Conservation (phyloP, 2,113 vertebrate genomes). For the Carassius carassius region DNA sequence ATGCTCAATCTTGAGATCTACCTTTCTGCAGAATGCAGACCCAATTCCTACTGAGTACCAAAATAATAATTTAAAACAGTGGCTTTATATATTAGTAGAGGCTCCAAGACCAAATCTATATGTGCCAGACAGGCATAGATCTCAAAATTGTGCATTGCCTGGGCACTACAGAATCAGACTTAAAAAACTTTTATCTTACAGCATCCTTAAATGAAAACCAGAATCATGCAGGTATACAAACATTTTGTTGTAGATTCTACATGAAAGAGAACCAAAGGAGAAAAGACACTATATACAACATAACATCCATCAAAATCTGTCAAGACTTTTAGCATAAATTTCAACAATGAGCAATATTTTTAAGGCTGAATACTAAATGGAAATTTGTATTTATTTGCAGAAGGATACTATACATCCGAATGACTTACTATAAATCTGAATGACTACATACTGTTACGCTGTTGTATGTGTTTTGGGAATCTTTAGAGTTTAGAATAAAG, state of each 20-base stretch:
- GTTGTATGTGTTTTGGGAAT: not conserved
- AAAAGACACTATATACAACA: constrained; percentile 24
- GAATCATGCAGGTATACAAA: not conserved
- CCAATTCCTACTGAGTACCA: not conserved
- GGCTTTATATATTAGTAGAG: not conserved
- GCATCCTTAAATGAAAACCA: not conserved
- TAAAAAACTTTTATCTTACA: not conserved
- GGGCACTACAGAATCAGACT: not conserved
- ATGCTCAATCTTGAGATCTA: not conserved
- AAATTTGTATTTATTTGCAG: too few relatives aligned
- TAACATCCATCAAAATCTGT: constrained; percentile 21
- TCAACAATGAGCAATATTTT: constrained; percentile 40
- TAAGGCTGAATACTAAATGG: constrained; percentile 2
- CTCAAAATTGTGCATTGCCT: not conserved
- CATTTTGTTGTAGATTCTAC: not conserved
- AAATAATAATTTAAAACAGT: not conserved
- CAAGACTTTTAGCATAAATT: constrained; percentile 65
- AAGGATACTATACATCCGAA: not conserved
- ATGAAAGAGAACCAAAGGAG: not conserved
- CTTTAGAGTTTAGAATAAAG: not conserved
- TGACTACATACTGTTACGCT: not conserved
- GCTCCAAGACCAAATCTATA: not conserved
- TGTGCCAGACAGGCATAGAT: not conserved
- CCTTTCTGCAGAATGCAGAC: not conserved
- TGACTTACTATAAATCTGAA: not conserved